These are phyloP conservation scores for Protomyctophum bolini DNA, from an alignment of 2,113 vertebrate genomes.

Conservation along the genomic window DNA sequence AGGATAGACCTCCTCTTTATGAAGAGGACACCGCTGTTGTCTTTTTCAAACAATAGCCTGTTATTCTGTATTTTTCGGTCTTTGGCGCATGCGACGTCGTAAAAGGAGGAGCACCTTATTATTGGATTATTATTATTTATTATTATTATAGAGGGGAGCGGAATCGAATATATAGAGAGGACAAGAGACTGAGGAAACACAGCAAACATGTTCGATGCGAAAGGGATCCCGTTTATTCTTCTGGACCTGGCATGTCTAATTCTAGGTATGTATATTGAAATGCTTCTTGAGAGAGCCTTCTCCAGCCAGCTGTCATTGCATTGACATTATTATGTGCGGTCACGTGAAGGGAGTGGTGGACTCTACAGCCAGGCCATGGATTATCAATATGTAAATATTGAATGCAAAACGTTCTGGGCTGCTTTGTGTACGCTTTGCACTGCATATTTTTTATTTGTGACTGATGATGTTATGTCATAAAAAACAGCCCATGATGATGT, in stretches of 20 bases:
- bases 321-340: slow-evolving; percentile 14
- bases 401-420: no score
- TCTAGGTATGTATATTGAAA: slow-evolving; percentile 82
- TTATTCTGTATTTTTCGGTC: neutral
- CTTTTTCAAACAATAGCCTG: neutral
- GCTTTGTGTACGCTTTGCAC: no score
- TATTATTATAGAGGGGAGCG: slow-evolving; percentile 37
- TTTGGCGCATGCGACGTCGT: slow-evolving; percentile 9
- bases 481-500: no score
- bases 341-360: slow-evolving; percentile 50
- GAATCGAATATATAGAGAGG: neutral
- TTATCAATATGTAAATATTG: no score
- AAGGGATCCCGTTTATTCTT: slow-evolving; percentile 86
- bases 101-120: slow-evolving; percentile 49
- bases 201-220: slow-evolving; percentile 88
- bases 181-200: slow-evolving; percentile 27
- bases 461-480: no score
- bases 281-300: no score
- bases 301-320: no score
- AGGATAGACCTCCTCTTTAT: no score
- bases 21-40: slow-evolving; percentile 6
- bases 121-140: slow-evolving; percentile 39
- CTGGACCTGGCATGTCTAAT: slow-evolving; percentile 88
- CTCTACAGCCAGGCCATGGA: neutral
- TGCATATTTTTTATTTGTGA: no score